Base-by-base conservation (phyloP, 2,797 vertebrate species). In the Chelonia mydas region DNA sequence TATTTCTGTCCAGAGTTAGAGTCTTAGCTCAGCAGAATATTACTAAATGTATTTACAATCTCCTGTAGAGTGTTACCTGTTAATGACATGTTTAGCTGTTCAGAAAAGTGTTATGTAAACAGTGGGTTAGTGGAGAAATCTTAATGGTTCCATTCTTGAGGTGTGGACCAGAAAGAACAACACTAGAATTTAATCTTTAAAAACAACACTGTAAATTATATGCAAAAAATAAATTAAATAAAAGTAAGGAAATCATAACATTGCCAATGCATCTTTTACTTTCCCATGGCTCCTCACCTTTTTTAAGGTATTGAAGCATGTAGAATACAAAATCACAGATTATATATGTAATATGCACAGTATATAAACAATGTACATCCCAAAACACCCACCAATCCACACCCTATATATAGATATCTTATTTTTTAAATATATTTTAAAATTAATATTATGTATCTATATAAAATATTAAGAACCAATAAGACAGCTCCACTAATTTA, bases 1-100 rank as follows among this genome's bases (percentile, higher is more conserved):
- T 90, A 86, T 96, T 93, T 94, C 82, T 96, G 17, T 78, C 59
- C 86, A 81, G 49, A 92, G 37, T 83, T 51, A 82, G 78, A 57
- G 7, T 86, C 21, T 15, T 59, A 54, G 31, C 51, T 57, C 28
- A 55, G n/a, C 28, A 84, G 92, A 92, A 83, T 87, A 51, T 65
- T 87, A 49, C 83, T 93, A 65, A 95, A 77, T 37, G 7, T 57
- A 94, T 78, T 78, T 79, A 27, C 88, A 94, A 37, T 96, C 68
- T 41, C 84, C 50, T 95, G 5, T 37, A 86, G 65, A 55, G 33
- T 53, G 88, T 55, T 68, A 47, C 37, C 23, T 80, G 89, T 68
- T 94, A 86, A 65, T 94, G 11, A 93, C 90, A 92, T 87, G 5
- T 81, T 91, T 83, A 61, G 3, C 45, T 41, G 72, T 80, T 49